Conservation (phyloP, 2,888 invertebrate genomes). For the Orgyia antiqua region DNA sequence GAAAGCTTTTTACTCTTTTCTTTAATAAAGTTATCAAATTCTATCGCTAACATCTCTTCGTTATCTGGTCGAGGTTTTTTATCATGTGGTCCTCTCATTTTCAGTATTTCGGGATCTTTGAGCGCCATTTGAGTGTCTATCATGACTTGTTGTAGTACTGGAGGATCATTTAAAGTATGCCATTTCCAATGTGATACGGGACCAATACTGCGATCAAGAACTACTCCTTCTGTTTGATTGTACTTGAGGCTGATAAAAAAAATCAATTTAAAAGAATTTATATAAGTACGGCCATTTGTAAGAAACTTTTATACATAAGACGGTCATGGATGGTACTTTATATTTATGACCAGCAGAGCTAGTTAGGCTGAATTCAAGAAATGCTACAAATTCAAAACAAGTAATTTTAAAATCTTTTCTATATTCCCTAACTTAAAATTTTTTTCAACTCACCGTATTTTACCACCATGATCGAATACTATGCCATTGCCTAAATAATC, state of each 20-base stretch:
- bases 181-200: slow-evolving; percentile 68
- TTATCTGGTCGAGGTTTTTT: slow-evolving; percentile 38
- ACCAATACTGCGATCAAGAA: slow-evolving; percentile 56
- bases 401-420: too few relatives aligned
- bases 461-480: slow-evolving; percentile 64
- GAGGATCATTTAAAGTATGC: slow-evolving; percentile 68
- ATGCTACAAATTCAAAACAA: too few relatives aligned
- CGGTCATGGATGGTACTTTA: too few relatives aligned
- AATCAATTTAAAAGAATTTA: too few relatives aligned
- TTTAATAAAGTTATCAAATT: slow-evolving; percentile 64
- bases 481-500: slow-evolving; percentile 65
- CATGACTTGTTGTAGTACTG: slow-evolving; percentile 67
- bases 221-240: slow-evolving; percentile 69
- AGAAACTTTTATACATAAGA: not conserved
- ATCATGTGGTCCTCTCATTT: slow-evolving; percentile 36
- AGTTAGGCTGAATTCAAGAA: too few relatives aligned
- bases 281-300: too few relatives aligned
- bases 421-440: too few relatives aligned
- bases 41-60: slow-evolving; percentile 66
- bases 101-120: slow-evolving; percentile 56
- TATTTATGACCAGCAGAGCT: too few relatives aligned
- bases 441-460: slow-evolving; percentile 57
- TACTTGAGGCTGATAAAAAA: slow-evolving; percentile 68
- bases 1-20: slow-evolving; percentile 59
- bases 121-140: slow-evolving; percentile 59